Evolutionary conservation across 2,797 vertebrate species (phyloP), one percentile per base, ranked within the genome.

Genomic region (Sternotherus odoratus): DNA sequence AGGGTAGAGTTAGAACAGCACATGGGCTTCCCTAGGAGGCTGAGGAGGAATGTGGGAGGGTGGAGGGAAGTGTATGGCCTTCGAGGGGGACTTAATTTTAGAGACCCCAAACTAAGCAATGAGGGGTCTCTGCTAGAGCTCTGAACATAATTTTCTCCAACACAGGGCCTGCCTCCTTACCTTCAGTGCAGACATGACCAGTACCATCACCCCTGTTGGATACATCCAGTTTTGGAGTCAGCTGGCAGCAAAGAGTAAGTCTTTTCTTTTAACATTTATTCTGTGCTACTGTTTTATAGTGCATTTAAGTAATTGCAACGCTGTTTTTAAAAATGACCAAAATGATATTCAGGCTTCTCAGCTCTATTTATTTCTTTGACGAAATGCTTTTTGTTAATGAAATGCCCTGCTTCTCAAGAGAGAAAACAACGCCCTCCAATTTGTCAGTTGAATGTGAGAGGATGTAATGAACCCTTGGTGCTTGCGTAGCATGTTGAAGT

Each of bases 361-460:
- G 88, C 91, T 53, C 79, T 90, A 51, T 54, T 74, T 72, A 8
- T 5, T 16, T 46, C 3, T 48, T 89, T 93, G 86, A 89, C 90
- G 69, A 77, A 60, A 89, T 85, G 78, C 77, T 96, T 95, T 96
- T 91, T 94, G 83, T 93, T 94, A 94, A 93, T 94, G 91, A 94
- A 89, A 85, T 69, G 81, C 92, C 83, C 83, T 82, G 57, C 79
- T 93, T 19, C 93, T 90, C n/a, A 72, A 81, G 77, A 90, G 86
- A 91, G 82, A 54, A 83, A 88, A 91, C 91, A 89, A 87, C n/a
- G 87, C 79, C 12, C 54, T 0, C 0, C 63, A 87, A 86, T 92
- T 89, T 93, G 21, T 82, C 90, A 94, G 69, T 86, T 90, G 90
- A 91, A 75, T 50, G n/a, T 23, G 19, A 82, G 6, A 69, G 56